Evolutionary conservation across 2,797 vertebrate genomes (phyloP).

Genomic region (Phalanger gymnotis): DNA sequence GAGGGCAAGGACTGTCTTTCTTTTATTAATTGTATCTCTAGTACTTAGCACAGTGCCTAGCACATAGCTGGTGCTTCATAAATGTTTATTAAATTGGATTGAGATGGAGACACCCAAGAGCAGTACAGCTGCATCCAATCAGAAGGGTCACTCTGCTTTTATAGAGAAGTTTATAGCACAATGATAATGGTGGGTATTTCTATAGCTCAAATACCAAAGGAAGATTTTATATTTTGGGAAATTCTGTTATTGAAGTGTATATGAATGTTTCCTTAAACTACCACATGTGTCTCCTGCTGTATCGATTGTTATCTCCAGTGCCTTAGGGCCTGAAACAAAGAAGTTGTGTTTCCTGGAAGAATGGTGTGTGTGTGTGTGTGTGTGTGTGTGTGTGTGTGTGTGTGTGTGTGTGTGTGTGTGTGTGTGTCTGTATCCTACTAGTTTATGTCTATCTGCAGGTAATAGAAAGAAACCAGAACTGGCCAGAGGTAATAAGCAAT

Average conservation of each 20-base stretch:
- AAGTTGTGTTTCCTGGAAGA: background rate
- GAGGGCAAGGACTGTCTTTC: background rate
- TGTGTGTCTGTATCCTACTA: too few species aligned
- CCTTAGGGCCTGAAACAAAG: background rate
- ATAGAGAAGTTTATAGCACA: constrained; percentile 11
- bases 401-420: too few species aligned
- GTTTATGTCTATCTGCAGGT: too few species aligned
- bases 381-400: too few species aligned
- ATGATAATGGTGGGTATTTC: background rate
- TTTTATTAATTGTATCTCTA: background rate
- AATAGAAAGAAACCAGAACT: too few species aligned
- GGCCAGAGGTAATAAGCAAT: too few species aligned
- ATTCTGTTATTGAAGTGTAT: background rate
- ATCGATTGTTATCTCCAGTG: background rate
- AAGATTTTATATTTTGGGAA: background rate
- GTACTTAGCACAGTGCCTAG: background rate
- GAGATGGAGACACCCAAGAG: background rate
- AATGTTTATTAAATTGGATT: background rate
- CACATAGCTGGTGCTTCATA: background rate
- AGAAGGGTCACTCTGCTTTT: background rate
- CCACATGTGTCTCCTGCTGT: background rate
- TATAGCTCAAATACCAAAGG: background rate
- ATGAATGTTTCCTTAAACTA: background rate
- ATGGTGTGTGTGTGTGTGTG: too few species aligned
- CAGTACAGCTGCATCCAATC: background rate